Percentiles rank a stretch among this genome's conserved stretches.
Evolutionary conservation across 2,797 vertebrate genomes (phyloP).

Genomic region (Emydoidea blandingii): DNA sequence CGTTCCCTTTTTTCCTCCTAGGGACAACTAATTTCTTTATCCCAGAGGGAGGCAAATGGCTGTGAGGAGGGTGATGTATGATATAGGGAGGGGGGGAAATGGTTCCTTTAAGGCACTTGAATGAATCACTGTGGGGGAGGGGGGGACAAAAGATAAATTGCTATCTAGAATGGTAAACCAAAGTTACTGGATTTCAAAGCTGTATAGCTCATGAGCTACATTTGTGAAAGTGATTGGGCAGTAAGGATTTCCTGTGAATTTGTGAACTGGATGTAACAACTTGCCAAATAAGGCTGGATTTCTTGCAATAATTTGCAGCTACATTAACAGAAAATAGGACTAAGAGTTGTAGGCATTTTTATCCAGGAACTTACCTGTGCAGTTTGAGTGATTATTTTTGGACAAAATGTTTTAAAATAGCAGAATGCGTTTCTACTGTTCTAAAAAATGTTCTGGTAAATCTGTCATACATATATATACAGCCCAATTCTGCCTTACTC

Average conservation of each 20-base stretch:
- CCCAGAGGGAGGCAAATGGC: constrained; percentile 27
- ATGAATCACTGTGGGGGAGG: constrained; percentile 25
- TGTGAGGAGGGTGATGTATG: constrained; percentile 17
- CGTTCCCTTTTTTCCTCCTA: constrained; percentile 22
- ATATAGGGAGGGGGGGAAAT: background rate
- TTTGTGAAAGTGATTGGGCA: constrained; percentile 53
- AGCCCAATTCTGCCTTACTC: constrained; percentile 29
- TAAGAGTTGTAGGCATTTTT: background rate
- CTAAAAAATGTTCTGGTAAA: constrained; percentile 5
- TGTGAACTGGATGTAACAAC: constrained; percentile 11
- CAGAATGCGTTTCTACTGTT: constrained; percentile 8
- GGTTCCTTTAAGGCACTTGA: constrained; percentile 48
- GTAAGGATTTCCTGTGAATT: constrained; percentile 31
- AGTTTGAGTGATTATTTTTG: constrained; percentile 14
- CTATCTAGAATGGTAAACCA: constrained; percentile 6
- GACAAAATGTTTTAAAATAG: background rate
- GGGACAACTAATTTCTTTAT: constrained; percentile 42
- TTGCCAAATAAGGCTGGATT: constrained; percentile 11
- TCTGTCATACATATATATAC: constrained; percentile 45
- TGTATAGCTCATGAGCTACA: background rate
- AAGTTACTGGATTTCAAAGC: constrained; percentile 33
- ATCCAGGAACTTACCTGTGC: background rate
- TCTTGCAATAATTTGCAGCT: constrained; percentile 52
- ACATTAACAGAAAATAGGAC: constrained; percentile 27
- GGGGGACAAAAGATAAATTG: constrained; percentile 32